Percentiles rank a stretch among this genome's conserved stretches.
Evolutionary conservation across 1,140 invertebrate species (phyloP).

Genomic region (Lycorma delicatula): DNA sequence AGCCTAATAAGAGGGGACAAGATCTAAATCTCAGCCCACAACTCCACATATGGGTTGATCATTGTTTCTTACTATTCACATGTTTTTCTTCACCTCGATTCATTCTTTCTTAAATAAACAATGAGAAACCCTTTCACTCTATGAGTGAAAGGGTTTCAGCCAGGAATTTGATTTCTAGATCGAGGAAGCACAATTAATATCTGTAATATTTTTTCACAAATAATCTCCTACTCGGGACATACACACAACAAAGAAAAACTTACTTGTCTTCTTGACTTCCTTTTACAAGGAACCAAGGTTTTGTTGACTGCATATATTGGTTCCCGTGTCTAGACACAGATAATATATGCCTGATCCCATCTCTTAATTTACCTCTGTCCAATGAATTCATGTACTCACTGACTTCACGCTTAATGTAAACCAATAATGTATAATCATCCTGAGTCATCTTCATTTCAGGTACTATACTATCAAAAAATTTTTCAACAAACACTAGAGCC

Average conservation of each 20-base stretch:
- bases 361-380: slow-evolving; percentile 75
- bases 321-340: slow-evolving; percentile 88
- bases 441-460: slow-evolving; percentile 58
- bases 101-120: too few relatives aligned
- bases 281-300: slow-evolving; percentile 94
- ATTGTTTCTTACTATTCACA: too few relatives aligned
- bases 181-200: background rate
- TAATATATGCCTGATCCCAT: slow-evolving; percentile 79
- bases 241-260: slow-evolving; percentile 25
- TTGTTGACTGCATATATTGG: slow-evolving; percentile 88
- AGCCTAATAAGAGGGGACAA: too few relatives aligned
- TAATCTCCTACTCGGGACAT: background rate
- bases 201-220: background rate
- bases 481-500: slow-evolving; percentile 79
- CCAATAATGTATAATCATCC: slow-evolving; percentile 70
- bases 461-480: slow-evolving; percentile 70
- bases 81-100: too few relatives aligned
- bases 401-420: slow-evolving; percentile 74
- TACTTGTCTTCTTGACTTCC: slow-evolving; percentile 66
- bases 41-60: too few relatives aligned
- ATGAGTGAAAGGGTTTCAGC: background rate
- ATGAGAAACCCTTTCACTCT: slow-evolving; percentile 3
- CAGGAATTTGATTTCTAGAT: background rate
- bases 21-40: too few relatives aligned
- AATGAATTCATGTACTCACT: slow-evolving; percentile 67